Conservation (phyloP, 1,140 invertebrate species). For the Aphelenchoides avenae region DNA sequence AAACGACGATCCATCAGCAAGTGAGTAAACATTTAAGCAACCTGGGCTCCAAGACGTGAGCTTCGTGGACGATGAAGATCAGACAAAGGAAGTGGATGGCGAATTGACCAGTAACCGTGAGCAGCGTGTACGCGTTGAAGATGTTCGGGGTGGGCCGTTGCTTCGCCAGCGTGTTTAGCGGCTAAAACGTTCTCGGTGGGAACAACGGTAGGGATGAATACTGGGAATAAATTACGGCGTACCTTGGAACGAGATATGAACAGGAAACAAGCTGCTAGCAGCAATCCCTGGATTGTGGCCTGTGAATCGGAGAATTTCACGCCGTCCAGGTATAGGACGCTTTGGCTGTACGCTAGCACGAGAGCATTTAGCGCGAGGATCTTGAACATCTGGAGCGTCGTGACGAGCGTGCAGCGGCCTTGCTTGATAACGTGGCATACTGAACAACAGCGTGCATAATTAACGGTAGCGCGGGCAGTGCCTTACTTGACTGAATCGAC, state of each 20-base stretch:
- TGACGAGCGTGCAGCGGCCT: constrained; percentile 94
- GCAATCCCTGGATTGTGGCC: constrained; percentile 86
- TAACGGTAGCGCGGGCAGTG: too few species aligned
- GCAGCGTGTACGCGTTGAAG: constrained; percentile 93
- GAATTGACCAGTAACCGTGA: constrained; percentile 92
- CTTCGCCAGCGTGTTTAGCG: constrained; percentile 83
- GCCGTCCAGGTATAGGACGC: constrained; percentile 93
- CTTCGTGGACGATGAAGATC: constrained; percentile 73
- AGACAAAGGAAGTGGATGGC: constrained; percentile 86
- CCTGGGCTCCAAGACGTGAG: constrained; percentile 55
- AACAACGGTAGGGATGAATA: constrained; percentile 13
- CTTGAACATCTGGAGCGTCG: constrained; percentile 99
- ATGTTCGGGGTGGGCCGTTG: constrained; percentile 94
- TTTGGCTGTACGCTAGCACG: constrained; percentile 95
- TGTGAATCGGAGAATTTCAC: constrained; percentile 96
- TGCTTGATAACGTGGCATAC: constrained; percentile 99
- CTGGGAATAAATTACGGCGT: constrained; percentile 18
- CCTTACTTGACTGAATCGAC: constrained; percentile 84
- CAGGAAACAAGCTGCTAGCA: constrained; percentile 90
- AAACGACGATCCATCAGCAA: constrained; percentile 8
- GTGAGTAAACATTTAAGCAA: constrained; percentile 27
- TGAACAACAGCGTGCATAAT: constrained; percentile 60
- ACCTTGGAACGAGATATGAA: constrained; percentile 98
- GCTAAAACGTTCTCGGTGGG: constrained; percentile 71
- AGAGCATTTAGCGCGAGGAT: constrained; percentile 97